A percentile compares a stretch with the other conserved stretches of the same genome.
These are phyloP conservation scores for Todiramphus chloris DNA, from an alignment of 2,113 vertebrate genomes.

Conservation along the genomic window DNA sequence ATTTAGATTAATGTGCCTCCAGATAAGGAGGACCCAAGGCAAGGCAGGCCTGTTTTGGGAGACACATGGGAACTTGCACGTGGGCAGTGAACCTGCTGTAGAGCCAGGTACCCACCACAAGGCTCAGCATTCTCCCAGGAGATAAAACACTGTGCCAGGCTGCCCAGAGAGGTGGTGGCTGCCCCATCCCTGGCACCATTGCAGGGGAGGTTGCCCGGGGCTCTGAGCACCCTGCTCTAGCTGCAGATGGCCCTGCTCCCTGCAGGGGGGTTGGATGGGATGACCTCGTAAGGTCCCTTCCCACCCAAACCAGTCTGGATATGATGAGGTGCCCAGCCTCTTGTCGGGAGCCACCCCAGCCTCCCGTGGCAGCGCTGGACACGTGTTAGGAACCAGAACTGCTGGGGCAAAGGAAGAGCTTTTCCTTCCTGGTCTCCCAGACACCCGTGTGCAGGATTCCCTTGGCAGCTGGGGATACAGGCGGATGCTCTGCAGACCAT, in stretches of 20 bases:
- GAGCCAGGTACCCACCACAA: neutral
- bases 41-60: neutral
- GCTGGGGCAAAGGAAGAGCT: neutral
- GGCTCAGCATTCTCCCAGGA: neutral
- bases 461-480: rapidly evolving
- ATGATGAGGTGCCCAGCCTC: neutral
- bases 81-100: neutral
- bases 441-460: neutral
- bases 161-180: neutral
- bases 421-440: neutral
- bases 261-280: neutral
- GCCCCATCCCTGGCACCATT: too few relatives aligned
- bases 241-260: neutral
- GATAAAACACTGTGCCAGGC: neutral
- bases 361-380: too few relatives aligned
- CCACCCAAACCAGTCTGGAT: neutral
- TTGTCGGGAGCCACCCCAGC: too few relatives aligned
- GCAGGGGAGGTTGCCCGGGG: too few relatives aligned
- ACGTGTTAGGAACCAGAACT: rapidly evolving
- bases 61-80: neutral
- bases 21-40: neutral
- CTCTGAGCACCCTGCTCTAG: too few relatives aligned
- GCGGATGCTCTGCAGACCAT: neutral
- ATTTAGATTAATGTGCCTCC: rapidly evolving
- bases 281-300: neutral